Base-by-base conservation (phyloP, 2,113 vertebrate species). In the Corythornis vintsioides region DNA sequence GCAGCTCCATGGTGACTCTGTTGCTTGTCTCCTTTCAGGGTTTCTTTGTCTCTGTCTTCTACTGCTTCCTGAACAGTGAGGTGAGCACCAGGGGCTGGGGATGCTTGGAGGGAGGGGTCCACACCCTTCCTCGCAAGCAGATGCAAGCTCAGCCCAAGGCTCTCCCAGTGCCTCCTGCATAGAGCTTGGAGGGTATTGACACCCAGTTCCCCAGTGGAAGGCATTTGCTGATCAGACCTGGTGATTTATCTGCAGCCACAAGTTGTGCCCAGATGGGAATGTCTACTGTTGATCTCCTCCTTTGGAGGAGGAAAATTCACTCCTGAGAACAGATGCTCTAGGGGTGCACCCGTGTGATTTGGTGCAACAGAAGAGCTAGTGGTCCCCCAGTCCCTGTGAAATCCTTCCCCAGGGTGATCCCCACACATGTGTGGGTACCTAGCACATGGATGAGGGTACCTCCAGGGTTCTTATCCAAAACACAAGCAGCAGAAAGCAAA, bases 21-120 rank as follows among this genome's bases (percentile, higher is more conserved):
- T 65, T 50, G 11, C n/a, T 96, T 94, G 33, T 81, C 53, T 95
- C 89, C 75, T 88, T 80, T 72, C 97, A 99, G 98, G 98, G 98
- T 56, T 99, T 99, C 98, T 99, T 99, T 2, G 98, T 98, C 60
- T 99, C 98, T 3, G 98, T 99, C 63, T 99, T 98, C 97, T 99
- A 99, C 97, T 99, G 98, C 96, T 99, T 98, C 97, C 95, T 99
- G 95, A 99, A 99, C 96, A 98, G 98, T 0, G 98, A 99, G 98
- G 99, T 99, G 96, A 98, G 98, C 72, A 85, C 33, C 29, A 3
- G 25, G 18, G 60, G 9, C 29, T 70, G 22, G 45, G 65, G 5
- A 0, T n/a, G 9, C 22, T 31, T 1, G 7, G 6, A 50, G 21
- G 33, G 12, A 24, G 5, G 42, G 19, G 14, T 57, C 53, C 59